Percentiles rank a stretch among this genome's conserved stretches.
These are phyloP conservation scores for Branchellion lobata DNA, from an alignment of 2,888 invertebrate genomes.

Conservation along the genomic window DNA sequence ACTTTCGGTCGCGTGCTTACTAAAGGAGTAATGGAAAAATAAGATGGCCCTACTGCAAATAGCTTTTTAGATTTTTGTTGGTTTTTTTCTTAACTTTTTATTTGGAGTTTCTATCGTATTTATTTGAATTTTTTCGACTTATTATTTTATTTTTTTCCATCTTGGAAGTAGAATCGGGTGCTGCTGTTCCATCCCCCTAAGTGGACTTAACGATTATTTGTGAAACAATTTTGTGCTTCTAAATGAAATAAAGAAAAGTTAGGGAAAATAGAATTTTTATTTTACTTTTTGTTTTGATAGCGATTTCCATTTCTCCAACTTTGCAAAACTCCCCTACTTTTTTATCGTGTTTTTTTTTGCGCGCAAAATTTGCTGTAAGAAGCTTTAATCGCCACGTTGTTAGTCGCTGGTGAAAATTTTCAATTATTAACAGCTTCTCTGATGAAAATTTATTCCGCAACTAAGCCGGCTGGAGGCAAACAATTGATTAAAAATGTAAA, in stretches of 20 bases:
- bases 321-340: too few species aligned
- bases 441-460: conserved; percentile 8
- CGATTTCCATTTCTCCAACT: too few species aligned
- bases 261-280: background rate
- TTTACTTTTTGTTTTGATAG: background rate
- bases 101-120: too few species aligned
- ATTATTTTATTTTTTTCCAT: background rate
- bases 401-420: conserved; percentile 4
- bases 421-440: background rate
- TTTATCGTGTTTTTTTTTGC: too few species aligned
- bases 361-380: too few species aligned
- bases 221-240: conserved; percentile 9
- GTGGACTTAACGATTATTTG: conserved; percentile 19
- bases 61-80: background rate
- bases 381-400: background rate
- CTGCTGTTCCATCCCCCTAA: conserved; percentile 4
- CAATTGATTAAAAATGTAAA: background rate
- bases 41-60: conserved; percentile 10
- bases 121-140: too few species aligned
- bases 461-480: conserved; percentile 10
- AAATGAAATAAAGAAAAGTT: background rate
- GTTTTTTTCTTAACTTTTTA: too few species aligned
- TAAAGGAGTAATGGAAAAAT: conserved; percentile 17
- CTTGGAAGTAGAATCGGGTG: conserved; percentile 2
- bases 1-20: conserved; percentile 16